Base-by-base conservation (phyloP, 2,888 invertebrate species). In the Frankliniella intonsa region DNA sequence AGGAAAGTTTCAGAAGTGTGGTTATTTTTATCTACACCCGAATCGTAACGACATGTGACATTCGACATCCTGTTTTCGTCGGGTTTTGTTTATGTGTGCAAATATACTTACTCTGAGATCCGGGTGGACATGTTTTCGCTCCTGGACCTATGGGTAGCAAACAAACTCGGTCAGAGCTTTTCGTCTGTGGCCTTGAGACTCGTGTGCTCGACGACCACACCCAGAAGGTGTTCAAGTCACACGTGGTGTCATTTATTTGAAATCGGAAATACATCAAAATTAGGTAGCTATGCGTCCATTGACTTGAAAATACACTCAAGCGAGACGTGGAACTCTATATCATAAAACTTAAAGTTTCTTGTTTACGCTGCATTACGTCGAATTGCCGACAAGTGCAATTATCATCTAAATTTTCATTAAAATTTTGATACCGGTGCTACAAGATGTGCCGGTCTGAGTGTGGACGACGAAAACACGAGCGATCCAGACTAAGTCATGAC, bases 41-140 rank as follows among this genome's bases (percentile, higher is more conserved):
- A 55, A 55, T 55, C 19, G 55, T 19, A 55, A 12, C 14, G 14
- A 55, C 19, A 38, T 5, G 38, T 38, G 38, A 38, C 38, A 55
- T 14, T 55, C 55, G 55, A 55, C 55, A 55, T 55, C 55, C 38
- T 55, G 8, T 69, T 69, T 19, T 22, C 19, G 22, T 5, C 2
- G 11, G 69, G 7, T 69, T 22, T n/a, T 38, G 38, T 38, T 55
- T n/a, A 8, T n/a, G 69, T 69, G 49, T 81, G 11, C 17, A 50
- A 38, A n/a, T 22, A 22, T 82, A 82, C 82, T 82, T 81, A 82
- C 82, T 82, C n/a, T 82, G 50, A 81, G 82, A 50, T 50, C 81
- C 76, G 19, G 82, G 82, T 50, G 82, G 51, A 50, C 82, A 82
- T 79, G 81, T 82, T 81, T 82, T 80, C 65, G 82, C 81, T 51